Evolutionary conservation across 2,888 invertebrate species (phyloP), one percentile per base, ranked within the genome.

Genomic region (Idaea straminata): DNA sequence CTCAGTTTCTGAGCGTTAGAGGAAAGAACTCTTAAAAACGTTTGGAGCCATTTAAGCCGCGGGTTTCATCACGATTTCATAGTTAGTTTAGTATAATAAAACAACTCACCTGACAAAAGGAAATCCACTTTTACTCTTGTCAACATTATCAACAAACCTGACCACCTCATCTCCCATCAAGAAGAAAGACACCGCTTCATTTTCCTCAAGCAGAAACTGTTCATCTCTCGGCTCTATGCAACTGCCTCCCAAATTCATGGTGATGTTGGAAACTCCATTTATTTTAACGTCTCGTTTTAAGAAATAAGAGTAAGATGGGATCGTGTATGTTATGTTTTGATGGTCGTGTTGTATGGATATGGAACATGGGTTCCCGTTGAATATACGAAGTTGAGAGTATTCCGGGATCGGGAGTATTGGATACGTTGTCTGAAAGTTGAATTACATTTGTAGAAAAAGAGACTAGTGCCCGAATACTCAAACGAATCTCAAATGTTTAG

Each of bases 381-480:
- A 95, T 63, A 96, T 84, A 62, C 95, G 87, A 5, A 95, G 71
- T 83, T 95, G 95, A 0, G 93, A 93, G 16, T 86, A 75, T 0
- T 94, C 95, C 0, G 79, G 67, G 34, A 88, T 78, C 0, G 95
- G 95, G 7, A 95, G 75, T 15, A 93, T 82, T 0, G 95, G 95
- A 77, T 94, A 94, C 0, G 95, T 94, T 69, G 87, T 84, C 94
- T 95, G 84, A 10, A 88, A 85, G 47, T 47, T 47, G 47, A 47
- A 47, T 47, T 47, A 47, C 0, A 47, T 47, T 47, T 2, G 6
- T 7, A 47, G 10, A 47, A 47, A 13, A 47, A 13, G 36, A 36
- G 10, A 36, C 36, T 10, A 36, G 3, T 36, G 1, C 36, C 6
- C 25, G 25, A 25, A 25, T 25, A 25, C 25, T 25, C 25, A 3